These are phyloP conservation scores for Solenopsis invicta DNA, from an alignment of 1,140 invertebrate species.

Conservation along the genomic window DNA sequence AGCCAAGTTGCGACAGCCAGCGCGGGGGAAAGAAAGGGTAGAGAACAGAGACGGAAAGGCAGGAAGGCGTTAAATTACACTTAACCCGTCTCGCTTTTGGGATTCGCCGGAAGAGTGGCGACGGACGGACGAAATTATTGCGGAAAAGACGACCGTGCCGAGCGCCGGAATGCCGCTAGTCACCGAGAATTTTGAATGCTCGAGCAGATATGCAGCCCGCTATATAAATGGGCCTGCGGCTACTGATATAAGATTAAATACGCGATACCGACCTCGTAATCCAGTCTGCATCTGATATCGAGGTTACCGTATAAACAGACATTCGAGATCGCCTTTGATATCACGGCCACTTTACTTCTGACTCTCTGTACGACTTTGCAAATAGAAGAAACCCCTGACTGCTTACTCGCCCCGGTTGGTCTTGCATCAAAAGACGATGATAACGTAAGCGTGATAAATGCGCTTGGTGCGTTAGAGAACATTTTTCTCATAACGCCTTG, in stretches of 20 bases:
- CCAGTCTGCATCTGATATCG: slow-evolving; percentile 76
- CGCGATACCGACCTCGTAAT: slow-evolving; percentile 75
- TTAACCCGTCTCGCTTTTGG: slow-evolving; percentile 59
- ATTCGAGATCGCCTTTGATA: slow-evolving; percentile 73
- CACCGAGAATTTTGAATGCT: slow-evolving; percentile 58
- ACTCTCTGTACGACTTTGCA: slow-evolving; percentile 43
- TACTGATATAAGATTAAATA: slow-evolving; percentile 76
- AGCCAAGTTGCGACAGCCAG: slow-evolving; percentile 6
- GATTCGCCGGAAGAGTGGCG: slow-evolving; percentile 42
- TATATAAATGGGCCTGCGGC: slow-evolving; percentile 72
- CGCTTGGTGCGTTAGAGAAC: not conserved
- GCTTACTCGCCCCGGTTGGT: slow-evolving; percentile 61
- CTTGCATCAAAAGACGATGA: slow-evolving; percentile 50
- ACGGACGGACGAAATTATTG: slow-evolving; percentile 58
- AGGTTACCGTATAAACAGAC: slow-evolving; percentile 76
- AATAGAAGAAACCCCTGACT: slow-evolving; percentile 73
- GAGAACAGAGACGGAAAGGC: slow-evolving; percentile 17
- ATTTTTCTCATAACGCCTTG: slow-evolving; percentile 40
- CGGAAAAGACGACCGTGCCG: slow-evolving; percentile 56
- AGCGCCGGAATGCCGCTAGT: slow-evolving; percentile 32
- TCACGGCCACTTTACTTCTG: slow-evolving; percentile 67
- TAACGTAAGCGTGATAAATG: slow-evolving; percentile 59
- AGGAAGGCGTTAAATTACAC: slow-evolving; percentile 78
- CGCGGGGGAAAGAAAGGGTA: not conserved
- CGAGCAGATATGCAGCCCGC: slow-evolving; percentile 30